Percentiles rank a stretch among this genome's conserved stretches.
Evolutionary conservation across 2,113 vertebrate species (phyloP).

Genomic region (Propithecus coquereli): DNA sequence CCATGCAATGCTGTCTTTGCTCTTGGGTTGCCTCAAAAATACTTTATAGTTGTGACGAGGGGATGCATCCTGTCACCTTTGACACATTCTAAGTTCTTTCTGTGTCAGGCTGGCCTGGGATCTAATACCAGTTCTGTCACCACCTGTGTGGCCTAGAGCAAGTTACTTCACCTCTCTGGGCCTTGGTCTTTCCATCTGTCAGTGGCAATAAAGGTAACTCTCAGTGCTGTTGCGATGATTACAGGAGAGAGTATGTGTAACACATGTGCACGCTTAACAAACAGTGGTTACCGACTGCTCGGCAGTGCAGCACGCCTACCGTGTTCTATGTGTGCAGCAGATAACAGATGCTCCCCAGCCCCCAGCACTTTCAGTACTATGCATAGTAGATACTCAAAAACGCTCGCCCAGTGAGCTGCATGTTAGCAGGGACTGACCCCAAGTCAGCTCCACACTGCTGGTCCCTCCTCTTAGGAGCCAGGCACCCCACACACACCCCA

Average conservation of each 20-base stretch:
- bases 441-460: neutral
- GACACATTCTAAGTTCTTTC: neutral
- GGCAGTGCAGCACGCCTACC: accelerated
- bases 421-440: accelerated
- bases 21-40: neutral
- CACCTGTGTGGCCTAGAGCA: conserved; percentile 26
- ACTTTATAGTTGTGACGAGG: neutral
- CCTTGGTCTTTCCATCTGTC: neutral
- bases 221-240: neutral
- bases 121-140: neutral
- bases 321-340: accelerated
- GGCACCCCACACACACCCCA: neutral
- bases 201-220: neutral
- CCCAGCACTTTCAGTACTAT: accelerated
- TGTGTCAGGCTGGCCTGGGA: neutral
- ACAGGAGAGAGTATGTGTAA: neutral
- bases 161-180: neutral
- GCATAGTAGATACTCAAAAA: accelerated
- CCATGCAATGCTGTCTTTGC: accelerated
- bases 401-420: accelerated
- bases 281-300: neutral
- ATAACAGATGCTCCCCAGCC: accelerated
- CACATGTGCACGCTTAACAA: accelerated
- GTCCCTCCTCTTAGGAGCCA: neutral
- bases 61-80: neutral